Evolutionary conservation across 2,113 vertebrate species (phyloP), one percentile per base, ranked within the genome.

Genomic region (Octodon degus): DNA sequence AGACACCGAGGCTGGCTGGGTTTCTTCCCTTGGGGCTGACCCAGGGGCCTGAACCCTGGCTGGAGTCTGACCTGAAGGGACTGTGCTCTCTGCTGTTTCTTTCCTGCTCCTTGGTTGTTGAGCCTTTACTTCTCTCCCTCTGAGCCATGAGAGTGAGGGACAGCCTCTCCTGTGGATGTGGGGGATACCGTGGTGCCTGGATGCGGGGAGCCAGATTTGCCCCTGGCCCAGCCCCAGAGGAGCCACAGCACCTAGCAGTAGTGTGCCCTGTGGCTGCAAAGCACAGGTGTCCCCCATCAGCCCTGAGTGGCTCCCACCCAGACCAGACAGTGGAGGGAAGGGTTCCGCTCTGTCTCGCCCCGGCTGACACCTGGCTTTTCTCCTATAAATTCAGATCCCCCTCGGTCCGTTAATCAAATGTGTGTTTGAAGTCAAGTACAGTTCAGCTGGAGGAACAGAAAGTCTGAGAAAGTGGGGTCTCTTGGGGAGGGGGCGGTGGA

Each of bases 331-430:
- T 32, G 47, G 17, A 74, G 80, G 67, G 50, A 84, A 68, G 60
- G 67, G 19, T 17, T 3, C 0, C 6, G 5, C 63, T 50, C 0
- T 0, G 55, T 25, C 40, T 87, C 2, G 5, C 43, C 43, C 74
- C 43, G 9, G 50, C 47, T 13, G 10, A 14, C 7, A 40, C 16
- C 72, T 2, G 1, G 60, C 2, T n/a, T n/a, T 63, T 86, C 32
- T 40, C n/a, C 0, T 0, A 11, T 32, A 12, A 5, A 22, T 30
- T 93, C 53, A 67, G 37, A n/a, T 1, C 16, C 22, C 65, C 32
- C 79, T 32, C 50, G 79, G 43, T 34, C 55, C 58, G 2, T 63
- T 24, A 22, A 70, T 11, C 0, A 0, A 3, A 16, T 43, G 63
- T 43, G 22, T 25, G 27, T 74, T 37, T 50, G 89, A 86, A 96